Conservation (phyloP, 2,888 invertebrate species). For the Torymus tubicola region DNA sequence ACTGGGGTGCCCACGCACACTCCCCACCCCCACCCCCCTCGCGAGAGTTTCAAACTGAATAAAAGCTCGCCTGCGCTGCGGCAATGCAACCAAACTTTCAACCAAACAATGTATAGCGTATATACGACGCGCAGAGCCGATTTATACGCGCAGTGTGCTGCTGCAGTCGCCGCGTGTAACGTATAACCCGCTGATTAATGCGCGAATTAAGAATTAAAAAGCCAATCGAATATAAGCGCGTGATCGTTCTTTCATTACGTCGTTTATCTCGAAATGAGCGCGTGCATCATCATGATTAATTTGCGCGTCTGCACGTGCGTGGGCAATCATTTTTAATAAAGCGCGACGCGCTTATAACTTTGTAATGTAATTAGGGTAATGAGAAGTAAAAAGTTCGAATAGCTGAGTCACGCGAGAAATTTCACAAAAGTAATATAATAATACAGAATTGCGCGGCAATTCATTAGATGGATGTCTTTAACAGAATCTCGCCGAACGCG, state of each 20-base stretch:
- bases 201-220: no score
- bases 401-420: conserved; percentile 7
- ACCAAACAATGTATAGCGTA: conserved; percentile 18
- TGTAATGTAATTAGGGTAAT: conserved; percentile 30
- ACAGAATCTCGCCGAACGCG: no score
- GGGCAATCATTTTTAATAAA: conserved; percentile 33
- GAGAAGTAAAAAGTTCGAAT: conserved; percentile 15
- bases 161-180: no score
- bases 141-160: no score
- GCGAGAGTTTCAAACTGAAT: conserved; percentile 31
- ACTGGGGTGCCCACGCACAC: no score
- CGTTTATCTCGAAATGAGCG: neutral
- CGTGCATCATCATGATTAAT: conserved; percentile 28
- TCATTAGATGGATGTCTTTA: neutral
- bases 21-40: neutral
- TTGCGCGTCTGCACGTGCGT: neutral
- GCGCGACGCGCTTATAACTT: neutral
- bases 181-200: no score
- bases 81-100: conserved; percentile 12
- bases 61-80: conserved; percentile 8
- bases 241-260: no score
- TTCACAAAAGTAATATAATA: neutral
- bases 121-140: no score
- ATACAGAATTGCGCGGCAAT: neutral
- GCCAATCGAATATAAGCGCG: no score